phyloP scores from a whole-genome alignment of 2,888 invertebrate species.

The Ennomos erosarius region DNA sequence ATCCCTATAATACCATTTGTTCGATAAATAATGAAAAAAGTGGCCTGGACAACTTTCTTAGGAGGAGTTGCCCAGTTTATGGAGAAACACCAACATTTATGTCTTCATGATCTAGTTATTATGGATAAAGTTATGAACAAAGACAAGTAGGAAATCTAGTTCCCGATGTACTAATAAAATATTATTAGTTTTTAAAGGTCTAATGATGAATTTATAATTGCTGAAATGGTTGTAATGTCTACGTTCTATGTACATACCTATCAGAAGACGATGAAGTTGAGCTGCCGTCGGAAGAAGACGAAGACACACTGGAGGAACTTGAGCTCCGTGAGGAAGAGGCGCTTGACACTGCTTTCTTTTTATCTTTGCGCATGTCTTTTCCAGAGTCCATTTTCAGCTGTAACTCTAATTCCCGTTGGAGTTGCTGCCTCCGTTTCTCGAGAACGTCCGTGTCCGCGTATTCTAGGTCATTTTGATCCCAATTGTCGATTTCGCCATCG shows the following conservation, averaged over 20 bases:
- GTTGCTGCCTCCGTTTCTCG: constrained; percentile 90
- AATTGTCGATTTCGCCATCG: constrained; percentile 89
- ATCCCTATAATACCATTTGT: too few relatives aligned
- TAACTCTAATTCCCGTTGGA: constrained; percentile 91
- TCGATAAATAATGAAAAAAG: too few relatives aligned
- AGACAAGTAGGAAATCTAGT: too few relatives aligned
- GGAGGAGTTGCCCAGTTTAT: too few relatives aligned
- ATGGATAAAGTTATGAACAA: too few relatives aligned
- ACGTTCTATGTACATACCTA: constrained; percentile 53
- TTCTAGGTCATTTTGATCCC: constrained; percentile 92
- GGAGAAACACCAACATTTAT: too few relatives aligned
- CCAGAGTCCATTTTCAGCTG: constrained; percentile 90
- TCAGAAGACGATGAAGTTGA: constrained; percentile 87
- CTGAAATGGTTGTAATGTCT: too few relatives aligned
- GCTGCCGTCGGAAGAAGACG: constrained; percentile 88
- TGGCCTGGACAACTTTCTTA: too few relatives aligned
- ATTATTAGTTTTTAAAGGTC: too few relatives aligned
- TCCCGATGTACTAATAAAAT: too few relatives aligned
- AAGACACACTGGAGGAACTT: constrained; percentile 87
- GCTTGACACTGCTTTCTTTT: constrained; percentile 88
- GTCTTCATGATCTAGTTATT: too few relatives aligned
- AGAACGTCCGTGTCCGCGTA: constrained; percentile 92
- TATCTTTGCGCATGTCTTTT: constrained; percentile 88
- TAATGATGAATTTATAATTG: too few relatives aligned
- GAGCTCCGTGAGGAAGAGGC: constrained; percentile 89